These are phyloP conservation scores for Drosophila seguyi DNA, from an alignment of 1,140 invertebrate genomes.

Conservation along the genomic window DNA sequence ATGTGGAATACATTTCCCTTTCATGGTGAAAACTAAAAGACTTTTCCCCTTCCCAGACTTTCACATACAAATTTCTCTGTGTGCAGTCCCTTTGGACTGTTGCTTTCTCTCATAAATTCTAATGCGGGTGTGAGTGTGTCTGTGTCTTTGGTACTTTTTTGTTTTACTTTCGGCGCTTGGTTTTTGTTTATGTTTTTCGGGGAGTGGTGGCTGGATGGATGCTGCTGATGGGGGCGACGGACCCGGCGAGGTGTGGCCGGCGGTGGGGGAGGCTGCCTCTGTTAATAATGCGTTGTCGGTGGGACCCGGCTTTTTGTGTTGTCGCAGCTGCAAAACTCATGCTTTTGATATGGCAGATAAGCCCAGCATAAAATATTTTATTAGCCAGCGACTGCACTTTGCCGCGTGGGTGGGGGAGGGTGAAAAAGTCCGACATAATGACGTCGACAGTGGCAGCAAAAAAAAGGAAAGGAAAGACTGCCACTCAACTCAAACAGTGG, in stretches of 20 bases:
- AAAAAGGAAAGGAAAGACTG: slow-evolving; percentile 3
- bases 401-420: not conserved
- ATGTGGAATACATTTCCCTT: not conserved
- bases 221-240: slow-evolving; percentile 1
- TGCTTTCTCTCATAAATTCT: slow-evolving; percentile 79
- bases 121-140: slow-evolving; percentile 50
- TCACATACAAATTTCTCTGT: not conserved
- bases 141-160: slow-evolving; percentile 58
- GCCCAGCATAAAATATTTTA: slow-evolving; percentile 80
- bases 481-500: slow-evolving; percentile 56
- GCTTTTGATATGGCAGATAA: slow-evolving; percentile 77
- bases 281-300: slow-evolving; percentile 72
- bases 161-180: slow-evolving; percentile 72
- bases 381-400: slow-evolving; percentile 64
- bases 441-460: slow-evolving; percentile 35
- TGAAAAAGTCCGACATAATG: slow-evolving; percentile 47
- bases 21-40: not conserved
- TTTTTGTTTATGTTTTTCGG: slow-evolving; percentile 68
- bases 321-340: slow-evolving; percentile 71
- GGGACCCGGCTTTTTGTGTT: slow-evolving; percentile 61
- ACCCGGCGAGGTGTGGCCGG: slow-evolving; percentile 11
- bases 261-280: slow-evolving; percentile 22
- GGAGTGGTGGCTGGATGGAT: slow-evolving; percentile 15
- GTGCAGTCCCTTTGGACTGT: slow-evolving; percentile 47
- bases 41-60: not conserved